Evolutionary conservation across 53 echinoderm and acorn worm species (phyloP).

Genomic region (Luidia sarsii): DNA sequence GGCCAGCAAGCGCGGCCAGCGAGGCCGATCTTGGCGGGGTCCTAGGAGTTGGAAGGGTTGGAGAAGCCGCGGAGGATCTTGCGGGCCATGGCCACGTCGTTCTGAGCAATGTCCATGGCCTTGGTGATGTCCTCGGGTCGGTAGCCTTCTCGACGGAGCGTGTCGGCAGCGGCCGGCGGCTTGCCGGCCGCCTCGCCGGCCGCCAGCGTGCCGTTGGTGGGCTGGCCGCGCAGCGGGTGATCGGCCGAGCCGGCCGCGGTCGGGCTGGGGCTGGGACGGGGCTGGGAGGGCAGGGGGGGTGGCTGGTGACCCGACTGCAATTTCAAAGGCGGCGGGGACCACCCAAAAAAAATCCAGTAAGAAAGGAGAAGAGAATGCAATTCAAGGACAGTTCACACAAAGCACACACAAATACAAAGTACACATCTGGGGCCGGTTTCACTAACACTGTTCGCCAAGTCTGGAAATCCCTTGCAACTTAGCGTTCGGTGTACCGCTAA

Average conservation of each 20-base stretch:
- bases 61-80: slow-evolving; percentile 80
- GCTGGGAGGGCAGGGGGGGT: slow-evolving; percentile 57
- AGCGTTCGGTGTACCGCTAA: too few relatives aligned
- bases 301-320: slow-evolving; percentile 39
- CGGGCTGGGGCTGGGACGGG: slow-evolving; percentile 62
- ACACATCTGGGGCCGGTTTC: too few relatives aligned
- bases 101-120: slow-evolving; percentile 89
- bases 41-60: slow-evolving; percentile 10
- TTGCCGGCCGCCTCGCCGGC: slow-evolving; percentile 28
- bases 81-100: slow-evolving; percentile 84
- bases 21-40: too few relatives aligned
- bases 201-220: slow-evolving; percentile 46
- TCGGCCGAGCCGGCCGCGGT: slow-evolving; percentile 9
- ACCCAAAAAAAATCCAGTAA: too few relatives aligned
- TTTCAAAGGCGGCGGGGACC: too few relatives aligned
- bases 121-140: slow-evolving; percentile 71
- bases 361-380: too few relatives aligned
- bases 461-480: too few relatives aligned
- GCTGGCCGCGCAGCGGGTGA: slow-evolving; percentile 30
- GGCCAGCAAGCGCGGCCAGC: too few relatives aligned
- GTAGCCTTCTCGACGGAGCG: slow-evolving; percentile 81
- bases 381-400: too few relatives aligned
- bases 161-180: slow-evolving; percentile 34
- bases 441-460: too few relatives aligned
- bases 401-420: too few relatives aligned